phyloP scores from a whole-genome alignment of 2,888 invertebrate genomes.

The Syritta pipiens region DNA sequence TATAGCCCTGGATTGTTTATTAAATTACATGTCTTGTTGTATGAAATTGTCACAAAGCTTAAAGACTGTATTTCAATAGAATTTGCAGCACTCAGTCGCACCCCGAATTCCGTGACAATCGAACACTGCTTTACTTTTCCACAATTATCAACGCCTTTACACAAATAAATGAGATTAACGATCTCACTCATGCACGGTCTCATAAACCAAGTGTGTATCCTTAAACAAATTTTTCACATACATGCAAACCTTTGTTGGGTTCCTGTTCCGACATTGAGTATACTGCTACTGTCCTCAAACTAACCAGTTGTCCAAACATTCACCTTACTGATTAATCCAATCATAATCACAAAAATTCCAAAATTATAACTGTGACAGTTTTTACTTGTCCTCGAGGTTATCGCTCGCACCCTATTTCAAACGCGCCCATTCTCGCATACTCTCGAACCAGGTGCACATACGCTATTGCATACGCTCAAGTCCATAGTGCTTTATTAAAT shows the following conservation, averaged over 20 bases:
- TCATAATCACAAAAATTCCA: slow-evolving; percentile 33
- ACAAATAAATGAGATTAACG: slow-evolving; percentile 43
- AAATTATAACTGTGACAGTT: slow-evolving; percentile 35
- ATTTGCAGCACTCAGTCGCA: too few relatives aligned
- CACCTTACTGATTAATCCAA: slow-evolving; percentile 39
- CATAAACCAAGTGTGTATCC: slow-evolving; percentile 28
- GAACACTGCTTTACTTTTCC: slow-evolving; percentile 10
- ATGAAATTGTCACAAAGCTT: too few relatives aligned
- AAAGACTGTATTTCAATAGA: too few relatives aligned
- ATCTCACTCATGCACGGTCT: slow-evolving; percentile 22
- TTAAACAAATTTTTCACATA: too few relatives aligned
- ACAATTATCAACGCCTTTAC: slow-evolving; percentile 57
- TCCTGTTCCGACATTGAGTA: too few relatives aligned
- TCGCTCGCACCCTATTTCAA: slow-evolving; percentile 22
- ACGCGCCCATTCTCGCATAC: slow-evolving; percentile 7
- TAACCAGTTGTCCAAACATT: slow-evolving; percentile 21
- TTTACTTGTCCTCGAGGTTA: slow-evolving; percentile 27
- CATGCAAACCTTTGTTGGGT: too few relatives aligned
- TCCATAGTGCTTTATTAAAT: slow-evolving; percentile 28
- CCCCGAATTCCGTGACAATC: slow-evolving; percentile 32
- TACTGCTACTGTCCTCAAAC: slow-evolving; percentile 18
- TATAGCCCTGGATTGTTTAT: too few relatives aligned
- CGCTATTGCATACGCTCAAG: slow-evolving; percentile 2
- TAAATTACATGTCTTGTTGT: too few relatives aligned
- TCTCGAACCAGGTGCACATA: slow-evolving; percentile 55